Evolutionary conservation across 2,113 vertebrate genomes (phyloP), one percentile per base, ranked within the genome.

Genomic region (Puntigrus tetrazona): DNA sequence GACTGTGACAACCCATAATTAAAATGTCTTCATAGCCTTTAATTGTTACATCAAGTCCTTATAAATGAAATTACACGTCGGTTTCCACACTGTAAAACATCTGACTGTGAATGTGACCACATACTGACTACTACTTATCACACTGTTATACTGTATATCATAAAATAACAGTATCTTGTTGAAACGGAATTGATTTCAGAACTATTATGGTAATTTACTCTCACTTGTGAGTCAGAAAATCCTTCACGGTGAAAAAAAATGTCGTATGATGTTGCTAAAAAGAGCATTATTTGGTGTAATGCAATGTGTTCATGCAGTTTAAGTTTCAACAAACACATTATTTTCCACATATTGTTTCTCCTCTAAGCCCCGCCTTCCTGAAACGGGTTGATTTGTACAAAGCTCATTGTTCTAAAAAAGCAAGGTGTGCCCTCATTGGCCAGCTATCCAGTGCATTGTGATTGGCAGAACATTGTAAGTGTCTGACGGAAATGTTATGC

Each of bases 1-100:
- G 34, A 27, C 50, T 78, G 50, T 14, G 13, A 38, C 34, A 78
- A 50, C 75, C 52, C 3, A 41, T 78, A 25, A 59, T 78, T 78
- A 78, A 45, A 43, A 63, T 27, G 36, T 41, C 77, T 61, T 78
- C n/a, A n/a, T 18, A 78, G 57, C 14, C 36, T 43, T 78, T 79
- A 27, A 63, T 61, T 38, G 52, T 78, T 78, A 34, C 14, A 76
- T 52, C 74, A 76, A 52, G 34, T 76, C 18, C n/a, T 20, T 47
- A 20, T 75, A 29, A 74, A 31, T 50, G 27, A 31, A 75, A 75
- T 76, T 76, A 55, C 9, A 34, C 27, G 4, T 41, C 31, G 16
- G 75, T 59, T 59, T 38, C 7, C 29, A n/a, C 20, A 34, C 29
- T 34, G 29, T 77, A 77, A 77, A 77, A 38, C 47, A 36, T 77